Evolutionary conservation across 2,113 vertebrate species (phyloP).

Genomic region (Symphodus melops): DNA sequence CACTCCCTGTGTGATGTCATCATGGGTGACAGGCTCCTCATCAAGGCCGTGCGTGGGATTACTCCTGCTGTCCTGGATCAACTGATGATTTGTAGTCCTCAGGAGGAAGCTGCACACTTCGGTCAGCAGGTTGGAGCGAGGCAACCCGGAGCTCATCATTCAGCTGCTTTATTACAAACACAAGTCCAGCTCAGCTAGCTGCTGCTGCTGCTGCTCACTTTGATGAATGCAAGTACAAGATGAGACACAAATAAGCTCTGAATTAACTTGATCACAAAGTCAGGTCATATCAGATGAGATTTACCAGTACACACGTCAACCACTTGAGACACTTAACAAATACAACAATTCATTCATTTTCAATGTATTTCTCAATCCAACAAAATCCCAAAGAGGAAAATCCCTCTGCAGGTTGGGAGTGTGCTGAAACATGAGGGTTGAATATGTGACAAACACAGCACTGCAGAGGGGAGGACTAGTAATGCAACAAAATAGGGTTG

Average conservation of each 20-base stretch:
- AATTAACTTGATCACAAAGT: not conserved
- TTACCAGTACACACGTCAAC: not conserved
- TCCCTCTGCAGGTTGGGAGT: not conserved
- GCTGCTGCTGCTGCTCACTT: too few relatives aligned
- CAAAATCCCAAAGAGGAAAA: not conserved
- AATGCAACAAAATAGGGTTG: too few relatives aligned
- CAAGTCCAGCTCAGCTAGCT: too few relatives aligned
- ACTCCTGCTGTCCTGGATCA: slow-evolving; percentile 57
- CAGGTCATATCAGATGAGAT: not conserved
- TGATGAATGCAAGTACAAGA: not conserved
- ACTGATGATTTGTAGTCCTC: slow-evolving; percentile 35
- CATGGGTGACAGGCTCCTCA: slow-evolving; percentile 60
- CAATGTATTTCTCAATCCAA: not conserved
- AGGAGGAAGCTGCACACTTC: slow-evolving; percentile 21
- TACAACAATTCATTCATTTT: not conserved
- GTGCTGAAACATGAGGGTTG: too few relatives aligned
- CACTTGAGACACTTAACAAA: not conserved
- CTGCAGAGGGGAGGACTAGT: too few relatives aligned
- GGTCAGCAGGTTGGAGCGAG: not conserved
- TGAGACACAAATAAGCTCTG: not conserved
- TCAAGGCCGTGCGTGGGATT: slow-evolving; percentile 68
- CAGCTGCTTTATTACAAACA: slow-evolving; percentile 8
- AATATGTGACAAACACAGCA: not conserved
- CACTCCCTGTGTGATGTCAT: slow-evolving; percentile 75
- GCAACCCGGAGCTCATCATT: not conserved